phyloP scores from a whole-genome alignment of 2,888 invertebrate species.

The Teleogryllus oceanicus region DNA sequence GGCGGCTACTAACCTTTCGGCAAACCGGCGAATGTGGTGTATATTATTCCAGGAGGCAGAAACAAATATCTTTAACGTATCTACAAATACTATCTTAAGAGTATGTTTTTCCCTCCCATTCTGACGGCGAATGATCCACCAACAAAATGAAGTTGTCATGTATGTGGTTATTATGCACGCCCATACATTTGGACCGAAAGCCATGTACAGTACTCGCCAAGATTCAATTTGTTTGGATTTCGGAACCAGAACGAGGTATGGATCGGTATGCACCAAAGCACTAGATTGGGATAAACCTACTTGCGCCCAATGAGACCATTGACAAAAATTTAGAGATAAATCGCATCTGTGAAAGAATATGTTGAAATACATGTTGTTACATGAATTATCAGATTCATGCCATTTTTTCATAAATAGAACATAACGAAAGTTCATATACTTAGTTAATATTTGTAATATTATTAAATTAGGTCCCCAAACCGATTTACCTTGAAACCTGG shows the following conservation, averaged over 20 bases:
- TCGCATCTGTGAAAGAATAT: neutral
- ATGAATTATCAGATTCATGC: no score
- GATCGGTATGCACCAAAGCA: neutral
- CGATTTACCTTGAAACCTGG: no score
- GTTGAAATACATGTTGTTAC: neutral
- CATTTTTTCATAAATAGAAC: no score
- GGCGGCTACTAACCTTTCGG: neutral
- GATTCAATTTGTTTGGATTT: neutral
- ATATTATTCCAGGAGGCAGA: neutral
- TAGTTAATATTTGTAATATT: no score
- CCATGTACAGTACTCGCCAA: neutral
- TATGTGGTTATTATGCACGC: neutral
- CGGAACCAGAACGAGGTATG: neutral
- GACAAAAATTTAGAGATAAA: neutral
- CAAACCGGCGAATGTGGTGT: neutral
- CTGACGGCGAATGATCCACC: neutral
- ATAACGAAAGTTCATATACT: no score
- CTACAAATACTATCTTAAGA: neutral
- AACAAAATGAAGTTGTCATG: neutral
- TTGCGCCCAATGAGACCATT: neutral
- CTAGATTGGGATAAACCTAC: neutral
- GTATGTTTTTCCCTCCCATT: neutral
- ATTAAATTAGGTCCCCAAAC: no score
- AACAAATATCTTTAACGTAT: neutral
- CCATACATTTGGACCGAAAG: neutral